These are phyloP conservation scores for Grammomys surdaster DNA, from an alignment of 2,113 vertebrate species.

Conservation along the genomic window DNA sequence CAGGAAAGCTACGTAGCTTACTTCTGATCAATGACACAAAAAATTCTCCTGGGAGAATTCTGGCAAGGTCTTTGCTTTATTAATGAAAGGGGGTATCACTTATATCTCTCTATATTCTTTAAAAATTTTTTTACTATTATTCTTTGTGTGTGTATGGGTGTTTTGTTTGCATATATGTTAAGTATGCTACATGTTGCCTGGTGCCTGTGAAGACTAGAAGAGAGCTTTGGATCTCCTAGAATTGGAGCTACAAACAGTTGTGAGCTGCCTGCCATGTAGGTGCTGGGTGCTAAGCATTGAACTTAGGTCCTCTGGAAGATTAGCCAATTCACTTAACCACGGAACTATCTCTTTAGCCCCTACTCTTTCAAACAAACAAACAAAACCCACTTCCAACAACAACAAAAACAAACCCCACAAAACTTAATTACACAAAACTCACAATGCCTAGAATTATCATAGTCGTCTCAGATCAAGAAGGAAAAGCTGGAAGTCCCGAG, in stretches of 20 bases:
- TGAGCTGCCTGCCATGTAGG: not conserved
- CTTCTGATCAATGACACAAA: conserved; percentile 14
- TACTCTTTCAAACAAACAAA: not conserved
- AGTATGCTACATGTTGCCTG: not conserved
- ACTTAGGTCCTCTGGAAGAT: not conserved
- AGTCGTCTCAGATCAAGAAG: not conserved
- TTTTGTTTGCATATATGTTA: not conserved
- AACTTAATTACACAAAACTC: not conserved
- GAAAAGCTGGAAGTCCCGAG: not conserved
- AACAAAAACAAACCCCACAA: not conserved
- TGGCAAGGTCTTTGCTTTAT: conserved; percentile 9
- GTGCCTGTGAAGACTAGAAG: not conserved
- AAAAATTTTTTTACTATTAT: not conserved
- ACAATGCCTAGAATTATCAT: not conserved
- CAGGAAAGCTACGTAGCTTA: not conserved
- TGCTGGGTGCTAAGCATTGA: not conserved
- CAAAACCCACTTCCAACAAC: not conserved
- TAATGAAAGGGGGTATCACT: not conserved
- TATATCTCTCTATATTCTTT: not conserved
- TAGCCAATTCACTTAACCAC: not conserved
- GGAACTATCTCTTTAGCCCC: not conserved
- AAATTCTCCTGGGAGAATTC: not conserved
- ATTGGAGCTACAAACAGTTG: not conserved
- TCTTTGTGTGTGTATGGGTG: not conserved
- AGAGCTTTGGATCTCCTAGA: not conserved